Evolutionary conservation across 1,140 invertebrate genomes (phyloP), one percentile per base, ranked within the genome.

Genomic region (Patella vulgata): DNA sequence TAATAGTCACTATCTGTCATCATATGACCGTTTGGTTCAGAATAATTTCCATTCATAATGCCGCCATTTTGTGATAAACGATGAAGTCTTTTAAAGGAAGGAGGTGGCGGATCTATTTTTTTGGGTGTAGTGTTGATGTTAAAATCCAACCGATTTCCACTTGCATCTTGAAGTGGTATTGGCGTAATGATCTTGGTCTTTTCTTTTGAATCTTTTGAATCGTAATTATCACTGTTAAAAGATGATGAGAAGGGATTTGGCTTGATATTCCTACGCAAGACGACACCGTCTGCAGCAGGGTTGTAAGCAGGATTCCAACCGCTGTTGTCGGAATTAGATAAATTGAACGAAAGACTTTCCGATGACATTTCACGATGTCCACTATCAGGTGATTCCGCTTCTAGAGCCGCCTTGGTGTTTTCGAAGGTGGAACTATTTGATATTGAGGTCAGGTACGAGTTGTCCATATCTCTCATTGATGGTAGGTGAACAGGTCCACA

Each of bases 361-460:
- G 73, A 70, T 2, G 76, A 79, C 78, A 80, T 80, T 68, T 80
- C 78, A 30, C 70, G 72, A 58, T 79, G 78, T 8, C 78, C 78
- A 52, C 75, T 77, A 63, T 80, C 78, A 3, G 78, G 78, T 17
- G 76, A 78, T 25, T 77, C 78, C 14, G 74, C 71, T 19, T 74
- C 74, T 33, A 71, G 61, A 2, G 74, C 66, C 2, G 68, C 66
- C 42, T 73, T 71, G 9, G 68, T 70, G 51, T 73, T 72, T 23
- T 64, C 68, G 57, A 65, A 74, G 28, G 65, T 66, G 33, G 50
- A 60, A 40, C 56, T 59, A n/a, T 68, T 59, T 11, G 66, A 59
- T 23, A 70, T 59, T 9, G 62, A 33, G 14, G 55, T 59, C 17
- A 73, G 43, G 53, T 74, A 72, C 6, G 68, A 66, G 39, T 52